These are phyloP conservation scores for Cochlearius cochlearius DNA, from an alignment of 2,113 vertebrate genomes.

Conservation along the genomic window DNA sequence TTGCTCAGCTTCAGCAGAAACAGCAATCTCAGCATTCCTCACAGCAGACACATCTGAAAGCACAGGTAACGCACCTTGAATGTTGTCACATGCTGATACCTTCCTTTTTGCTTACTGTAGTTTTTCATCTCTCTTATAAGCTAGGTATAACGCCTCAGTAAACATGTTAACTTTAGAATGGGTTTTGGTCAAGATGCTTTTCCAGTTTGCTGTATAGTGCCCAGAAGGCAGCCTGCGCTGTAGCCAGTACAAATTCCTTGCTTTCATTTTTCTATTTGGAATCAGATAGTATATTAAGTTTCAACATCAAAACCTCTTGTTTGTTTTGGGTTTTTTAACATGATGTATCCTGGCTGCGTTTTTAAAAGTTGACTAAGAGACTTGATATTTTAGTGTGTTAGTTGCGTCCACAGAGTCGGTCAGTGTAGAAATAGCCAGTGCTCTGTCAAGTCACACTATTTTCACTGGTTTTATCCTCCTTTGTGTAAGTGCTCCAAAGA, in stretches of 20 bases:
- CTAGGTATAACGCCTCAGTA: not conserved
- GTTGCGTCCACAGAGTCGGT: rapidly evolving
- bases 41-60: slow-evolving; percentile 77
- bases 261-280: not conserved
- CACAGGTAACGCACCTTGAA: slow-evolving; percentile 71
- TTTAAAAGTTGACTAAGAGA: not conserved
- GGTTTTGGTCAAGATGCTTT: not conserved
- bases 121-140: rapidly evolving
- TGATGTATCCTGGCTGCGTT: not conserved
- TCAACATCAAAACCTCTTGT: not conserved
- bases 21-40: slow-evolving; percentile 81
- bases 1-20: slow-evolving; percentile 88
- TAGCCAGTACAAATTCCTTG: not conserved
- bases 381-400: not conserved
- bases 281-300: not conserved
- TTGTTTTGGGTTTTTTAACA: not conserved
- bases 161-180: not conserved
- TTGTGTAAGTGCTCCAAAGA: not conserved
- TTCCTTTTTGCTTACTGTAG: not conserved
- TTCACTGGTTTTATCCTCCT: not conserved
- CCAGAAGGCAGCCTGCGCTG: not conserved
- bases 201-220: not conserved
- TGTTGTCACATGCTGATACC: not conserved
- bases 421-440: not conserved
- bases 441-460: not conserved